Percentiles rank a stretch among this genome's conserved stretches.
Evolutionary conservation across 2,888 invertebrate species (phyloP).

Genomic region (Argyresthia goedartella): DNA sequence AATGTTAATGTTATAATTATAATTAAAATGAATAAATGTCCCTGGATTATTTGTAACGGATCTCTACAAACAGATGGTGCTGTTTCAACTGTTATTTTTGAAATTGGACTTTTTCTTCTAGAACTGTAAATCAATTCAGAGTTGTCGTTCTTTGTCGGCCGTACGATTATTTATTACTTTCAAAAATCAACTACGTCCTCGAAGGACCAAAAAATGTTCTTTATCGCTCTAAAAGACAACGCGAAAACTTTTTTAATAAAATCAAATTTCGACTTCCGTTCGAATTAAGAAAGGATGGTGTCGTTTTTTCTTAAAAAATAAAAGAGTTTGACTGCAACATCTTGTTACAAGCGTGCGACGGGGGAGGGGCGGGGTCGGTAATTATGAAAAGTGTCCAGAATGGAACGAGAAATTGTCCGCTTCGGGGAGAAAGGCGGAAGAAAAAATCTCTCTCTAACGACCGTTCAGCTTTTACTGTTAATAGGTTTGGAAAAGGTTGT

Average conservation of each 20-base stretch:
- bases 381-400: slow-evolving; percentile 66
- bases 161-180: too few species aligned
- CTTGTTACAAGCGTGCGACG: slow-evolving; percentile 43
- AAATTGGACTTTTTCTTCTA: slow-evolving; percentile 19
- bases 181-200: too few species aligned
- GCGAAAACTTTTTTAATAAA: not conserved
- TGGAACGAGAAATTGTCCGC: slow-evolving; percentile 4
- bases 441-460: slow-evolving; percentile 59
- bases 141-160: slow-evolving; percentile 26
- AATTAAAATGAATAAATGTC: not conserved
- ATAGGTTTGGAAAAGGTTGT: slow-evolving; percentile 38
- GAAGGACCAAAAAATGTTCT: not conserved
- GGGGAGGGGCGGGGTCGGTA: slow-evolving; percentile 37
- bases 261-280: not conserved
- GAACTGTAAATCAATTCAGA: slow-evolving; percentile 51
- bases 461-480: slow-evolving; percentile 61
- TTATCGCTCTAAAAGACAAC: not conserved
- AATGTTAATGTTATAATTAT: too few species aligned
- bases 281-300: too few species aligned
- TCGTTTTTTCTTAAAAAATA: too few species aligned
- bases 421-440: not conserved
- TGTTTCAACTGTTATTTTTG: not conserved
- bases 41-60: too few species aligned
- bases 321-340: slow-evolving; percentile 37
- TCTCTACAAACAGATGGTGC: too few species aligned